Conservation (phyloP, 2,888 invertebrate species). For the Spodoptera littoralis region DNA sequence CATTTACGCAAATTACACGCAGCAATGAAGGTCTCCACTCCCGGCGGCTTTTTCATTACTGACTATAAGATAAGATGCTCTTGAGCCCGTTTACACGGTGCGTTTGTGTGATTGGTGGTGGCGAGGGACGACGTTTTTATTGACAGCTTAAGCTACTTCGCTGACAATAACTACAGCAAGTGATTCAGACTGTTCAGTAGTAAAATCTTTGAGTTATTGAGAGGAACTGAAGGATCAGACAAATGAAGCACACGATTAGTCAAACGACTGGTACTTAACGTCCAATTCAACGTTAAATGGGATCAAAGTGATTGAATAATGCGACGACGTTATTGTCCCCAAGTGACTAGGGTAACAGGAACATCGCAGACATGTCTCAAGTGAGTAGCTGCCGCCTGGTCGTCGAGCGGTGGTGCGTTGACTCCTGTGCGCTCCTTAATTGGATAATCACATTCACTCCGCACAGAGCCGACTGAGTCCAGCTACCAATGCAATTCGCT, state of each 20-base stretch:
- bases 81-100: slow-evolving; percentile 47
- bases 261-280: slow-evolving; percentile 12
- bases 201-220: slow-evolving; percentile 1
- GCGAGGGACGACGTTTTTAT: slow-evolving; percentile 7
- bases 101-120: slow-evolving; percentile 37
- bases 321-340: slow-evolving; percentile 28
- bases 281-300: slow-evolving; percentile 40
- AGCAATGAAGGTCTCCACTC: slow-evolving; percentile 50
- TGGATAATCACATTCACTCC: slow-evolving; percentile 67
- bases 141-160: slow-evolving; percentile 2
- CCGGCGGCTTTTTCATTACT: slow-evolving; percentile 41
- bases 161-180: slow-evolving; percentile 12
- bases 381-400: slow-evolving; percentile 18
- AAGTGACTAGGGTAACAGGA: slow-evolving; percentile 35
- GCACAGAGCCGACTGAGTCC: slow-evolving; percentile 29
- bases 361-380: slow-evolving; percentile 36
- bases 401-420: slow-evolving; percentile 55
- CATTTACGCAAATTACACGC: slow-evolving; percentile 69
- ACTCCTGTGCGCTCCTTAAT: slow-evolving; percentile 63
- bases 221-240: slow-evolving; percentile 11
- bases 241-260: slow-evolving; percentile 21
- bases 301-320: slow-evolving; percentile 45
- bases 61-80: slow-evolving; percentile 22
- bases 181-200: slow-evolving; percentile 3
- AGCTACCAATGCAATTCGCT: slow-evolving; percentile 52